Evolutionary conservation across 2,113 vertebrate species (phyloP), one percentile per base, ranked within the genome.

Genomic region (Pycnonotus jocosus): DNA sequence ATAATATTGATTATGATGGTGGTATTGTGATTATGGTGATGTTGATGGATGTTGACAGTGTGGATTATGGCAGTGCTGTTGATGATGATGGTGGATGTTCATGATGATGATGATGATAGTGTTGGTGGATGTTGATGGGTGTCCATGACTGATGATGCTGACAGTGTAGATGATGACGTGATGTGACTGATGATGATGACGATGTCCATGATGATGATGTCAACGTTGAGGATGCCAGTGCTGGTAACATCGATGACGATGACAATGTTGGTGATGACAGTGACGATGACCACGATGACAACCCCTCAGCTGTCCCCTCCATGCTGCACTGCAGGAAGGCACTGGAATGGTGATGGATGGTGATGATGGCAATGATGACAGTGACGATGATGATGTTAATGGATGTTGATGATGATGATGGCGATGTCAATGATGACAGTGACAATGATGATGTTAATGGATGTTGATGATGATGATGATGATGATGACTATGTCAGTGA

Each of bases 121-220:
- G 38, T 11, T 31, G 68, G 40, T 13, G 28, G 35, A 23, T 3
- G 1, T 11, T 60, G n/a, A 48, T 60, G n/a, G 25, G 3, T 24
- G 21, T 38, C 0, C 2, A 30, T 48, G 44, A 47, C 11, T 28
- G 53, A 24, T 48, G 56, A 17, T 38, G 72, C 17, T 58, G 25
- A 23, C 27, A 47, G 42, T 2, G 11, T 31, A 31, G 44, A 38
- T 48, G 31, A 56, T 17, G 42, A 31, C 42, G 31, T 48, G 33
- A 73, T 18, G 25, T 22, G 25, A 22, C 7, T n/a, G 31, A n/a
- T n/a, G 51, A n/a, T 3, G 2, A 24, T 21, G 19, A 10, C 0
- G 24, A 48, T 31, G 48, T 10, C 5, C 2, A 20, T 1, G 3
- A 24, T 31, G 25, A 31, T 3, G 2, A 47, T 37, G 33, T 30